These are phyloP conservation scores for Mycalesis mineus DNA, from an alignment of 2,888 invertebrate species.

Conservation along the genomic window DNA sequence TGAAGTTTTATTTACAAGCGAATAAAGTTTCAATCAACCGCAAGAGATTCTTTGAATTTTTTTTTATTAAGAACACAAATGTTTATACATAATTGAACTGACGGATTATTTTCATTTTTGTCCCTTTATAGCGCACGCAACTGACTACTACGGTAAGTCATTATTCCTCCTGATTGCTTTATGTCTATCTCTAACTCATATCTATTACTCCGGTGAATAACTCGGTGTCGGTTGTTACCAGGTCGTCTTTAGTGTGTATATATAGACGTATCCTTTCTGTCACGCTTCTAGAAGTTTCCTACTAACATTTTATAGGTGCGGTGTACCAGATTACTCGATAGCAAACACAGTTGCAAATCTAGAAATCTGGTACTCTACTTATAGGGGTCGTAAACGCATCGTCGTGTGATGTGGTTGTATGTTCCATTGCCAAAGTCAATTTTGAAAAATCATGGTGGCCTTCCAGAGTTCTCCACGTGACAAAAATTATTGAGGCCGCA, in stretches of 20 bases:
- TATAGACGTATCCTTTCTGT: slow-evolving; percentile 56
- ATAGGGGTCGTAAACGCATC: slow-evolving; percentile 44
- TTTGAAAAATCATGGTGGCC: slow-evolving; percentile 51
- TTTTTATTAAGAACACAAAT: slow-evolving; percentile 6
- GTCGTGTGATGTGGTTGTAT: slow-evolving; percentile 36
- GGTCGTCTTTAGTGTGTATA: slow-evolving; percentile 58
- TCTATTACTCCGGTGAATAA: slow-evolving; percentile 53
- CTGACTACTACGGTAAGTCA: slow-evolving; percentile 99
- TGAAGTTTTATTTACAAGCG: background rate
- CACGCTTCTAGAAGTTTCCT: slow-evolving; percentile 73
- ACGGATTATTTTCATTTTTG: slow-evolving; percentile 68
- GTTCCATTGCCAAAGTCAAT: slow-evolving; percentile 41
- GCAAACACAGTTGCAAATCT: slow-evolving; percentile 38
- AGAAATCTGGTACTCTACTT: slow-evolving; percentile 54
- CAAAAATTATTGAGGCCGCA: slow-evolving; percentile 52
- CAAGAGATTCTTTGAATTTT: background rate
- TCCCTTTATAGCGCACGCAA: slow-evolving; percentile 90
- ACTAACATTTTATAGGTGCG: slow-evolving; percentile 65
- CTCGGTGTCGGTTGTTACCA: slow-evolving; percentile 64
- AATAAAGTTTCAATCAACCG: slow-evolving; percentile 10
- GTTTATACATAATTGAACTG: slow-evolving; percentile 44
- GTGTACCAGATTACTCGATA: slow-evolving; percentile 63
- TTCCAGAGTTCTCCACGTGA: slow-evolving; percentile 79
- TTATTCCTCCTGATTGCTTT: slow-evolving; percentile 81
- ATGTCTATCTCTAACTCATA: slow-evolving; percentile 50